These are phyloP conservation scores for Tokudaia muenninki DNA, from an alignment of 2,797 vertebrate species.

Conservation along the genomic window DNA sequence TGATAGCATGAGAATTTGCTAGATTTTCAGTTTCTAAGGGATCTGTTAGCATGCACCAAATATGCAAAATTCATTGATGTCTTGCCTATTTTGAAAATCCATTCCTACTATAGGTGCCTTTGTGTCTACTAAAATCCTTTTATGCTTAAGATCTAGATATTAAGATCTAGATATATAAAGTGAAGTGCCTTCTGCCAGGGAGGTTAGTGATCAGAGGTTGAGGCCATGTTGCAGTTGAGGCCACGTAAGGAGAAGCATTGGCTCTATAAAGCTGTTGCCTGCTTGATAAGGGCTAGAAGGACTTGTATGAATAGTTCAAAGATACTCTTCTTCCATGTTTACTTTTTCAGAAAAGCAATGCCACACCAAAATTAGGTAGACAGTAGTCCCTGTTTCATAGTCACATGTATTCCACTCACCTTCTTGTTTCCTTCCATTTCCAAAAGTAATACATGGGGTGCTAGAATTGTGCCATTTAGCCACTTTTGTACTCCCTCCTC, in stretches of 20 bases:
- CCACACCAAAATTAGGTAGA: conserved; percentile 67
- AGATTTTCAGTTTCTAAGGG: neutral
- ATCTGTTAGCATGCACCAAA: conserved; percentile 40
- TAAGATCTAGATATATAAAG: conserved; percentile 4
- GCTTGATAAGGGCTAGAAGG: conserved; percentile 51
- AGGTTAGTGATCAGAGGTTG: conserved; percentile 69
- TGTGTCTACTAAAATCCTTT: conserved; percentile 39
- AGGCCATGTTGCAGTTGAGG: neutral
- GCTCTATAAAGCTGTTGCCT: conserved; percentile 64
- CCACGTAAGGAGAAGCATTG: conserved; percentile 41
- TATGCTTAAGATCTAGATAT: conserved; percentile 68
- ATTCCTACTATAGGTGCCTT: conserved; percentile 55
- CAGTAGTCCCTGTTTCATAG: conserved; percentile 39
- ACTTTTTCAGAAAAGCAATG: conserved; percentile 60
- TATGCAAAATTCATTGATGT: conserved; percentile 62
- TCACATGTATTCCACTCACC: conserved; percentile 40
- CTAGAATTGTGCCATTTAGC: neutral
- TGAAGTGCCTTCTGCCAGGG: conserved; percentile 50
- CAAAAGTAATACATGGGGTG: neutral
- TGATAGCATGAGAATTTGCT: conserved; percentile 32
- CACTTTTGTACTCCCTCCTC: neutral
- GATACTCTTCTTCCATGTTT: conserved; percentile 56
- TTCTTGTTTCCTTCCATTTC: conserved; percentile 65
- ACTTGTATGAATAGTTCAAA: conserved; percentile 66
- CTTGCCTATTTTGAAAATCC: conserved; percentile 49